These are phyloP conservation scores for Pomatostomus ruficeps DNA, from an alignment of 2,113 vertebrate genomes.

Conservation along the genomic window DNA sequence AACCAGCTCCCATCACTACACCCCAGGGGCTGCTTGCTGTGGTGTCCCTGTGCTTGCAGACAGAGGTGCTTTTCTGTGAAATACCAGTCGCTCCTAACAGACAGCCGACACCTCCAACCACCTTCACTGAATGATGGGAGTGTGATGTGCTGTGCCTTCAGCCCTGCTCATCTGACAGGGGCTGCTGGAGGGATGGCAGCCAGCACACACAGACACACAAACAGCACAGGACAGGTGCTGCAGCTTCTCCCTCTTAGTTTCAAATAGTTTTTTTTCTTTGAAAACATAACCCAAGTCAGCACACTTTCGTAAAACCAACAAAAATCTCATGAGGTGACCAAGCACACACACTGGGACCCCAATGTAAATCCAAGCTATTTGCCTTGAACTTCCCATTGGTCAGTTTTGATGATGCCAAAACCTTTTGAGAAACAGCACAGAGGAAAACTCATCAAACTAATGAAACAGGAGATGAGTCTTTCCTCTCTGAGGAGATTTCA, in stretches of 20 bases:
- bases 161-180: fast-evolving
- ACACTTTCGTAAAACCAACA: neutral
- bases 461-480: neutral
- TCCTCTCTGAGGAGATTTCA: neutral
- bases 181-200: neutral
- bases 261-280: neutral
- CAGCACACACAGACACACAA: fast-evolving
- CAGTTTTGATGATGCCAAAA: neutral
- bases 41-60: neutral
- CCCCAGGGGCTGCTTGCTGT: neutral
- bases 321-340: neutral
- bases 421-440: neutral
- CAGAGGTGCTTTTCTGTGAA: neutral
- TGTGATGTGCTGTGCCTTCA: neutral
- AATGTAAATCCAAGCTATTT: fast-evolving
- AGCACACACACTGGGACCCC: fast-evolving
- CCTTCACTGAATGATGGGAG: neutral
- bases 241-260: neutral
- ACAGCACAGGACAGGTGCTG: neutral
- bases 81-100: neutral
- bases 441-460: neutral
- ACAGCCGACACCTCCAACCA: neutral
- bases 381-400: neutral
- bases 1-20: neutral
- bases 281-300: neutral